Conservation (phyloP, 2,888 invertebrate genomes). For the Stenodema calcarata region DNA sequence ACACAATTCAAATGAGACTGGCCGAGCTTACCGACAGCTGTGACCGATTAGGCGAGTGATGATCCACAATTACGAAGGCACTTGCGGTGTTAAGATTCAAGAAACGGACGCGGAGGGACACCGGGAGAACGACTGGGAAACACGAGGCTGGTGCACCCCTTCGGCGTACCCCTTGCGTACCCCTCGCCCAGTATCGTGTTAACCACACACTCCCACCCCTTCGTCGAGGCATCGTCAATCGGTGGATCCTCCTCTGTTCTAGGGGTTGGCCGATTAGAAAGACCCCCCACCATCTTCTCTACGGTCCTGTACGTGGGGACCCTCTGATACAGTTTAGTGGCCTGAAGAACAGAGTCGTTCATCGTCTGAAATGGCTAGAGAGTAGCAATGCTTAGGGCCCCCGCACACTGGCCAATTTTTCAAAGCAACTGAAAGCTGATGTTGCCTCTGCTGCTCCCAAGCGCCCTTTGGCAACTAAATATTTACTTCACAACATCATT, state of each 20-base stretch:
- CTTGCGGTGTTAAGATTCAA: slow-evolving; percentile 37
- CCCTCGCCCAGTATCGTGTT: neutral
- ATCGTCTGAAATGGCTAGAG: neutral
- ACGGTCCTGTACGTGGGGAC: neutral
- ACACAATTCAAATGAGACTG: too few species aligned
- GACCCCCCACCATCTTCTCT: neutral
- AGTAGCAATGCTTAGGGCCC: neutral
- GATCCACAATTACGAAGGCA: slow-evolving; percentile 26
- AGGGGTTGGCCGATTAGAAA: neutral
- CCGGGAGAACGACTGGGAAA: slow-evolving; percentile 17
- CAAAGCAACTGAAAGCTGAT: too few species aligned
- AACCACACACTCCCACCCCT: slow-evolving; percentile 8
- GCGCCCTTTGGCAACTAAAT: too few species aligned
- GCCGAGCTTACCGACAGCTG: neutral
- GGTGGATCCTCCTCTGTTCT: neutral
- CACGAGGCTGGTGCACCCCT: neutral
- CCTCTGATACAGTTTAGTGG: neutral
- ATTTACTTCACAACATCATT: too few species aligned
- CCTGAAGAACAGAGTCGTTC: neutral
- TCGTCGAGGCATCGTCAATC: neutral
- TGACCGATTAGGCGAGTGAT: neutral
- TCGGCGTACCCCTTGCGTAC: neutral
- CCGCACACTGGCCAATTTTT: neutral
- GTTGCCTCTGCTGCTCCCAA: too few species aligned
- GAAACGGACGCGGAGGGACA: neutral